Base-by-base conservation (phyloP, 2,797 vertebrate genomes). In the Eulemur mongoz region DNA sequence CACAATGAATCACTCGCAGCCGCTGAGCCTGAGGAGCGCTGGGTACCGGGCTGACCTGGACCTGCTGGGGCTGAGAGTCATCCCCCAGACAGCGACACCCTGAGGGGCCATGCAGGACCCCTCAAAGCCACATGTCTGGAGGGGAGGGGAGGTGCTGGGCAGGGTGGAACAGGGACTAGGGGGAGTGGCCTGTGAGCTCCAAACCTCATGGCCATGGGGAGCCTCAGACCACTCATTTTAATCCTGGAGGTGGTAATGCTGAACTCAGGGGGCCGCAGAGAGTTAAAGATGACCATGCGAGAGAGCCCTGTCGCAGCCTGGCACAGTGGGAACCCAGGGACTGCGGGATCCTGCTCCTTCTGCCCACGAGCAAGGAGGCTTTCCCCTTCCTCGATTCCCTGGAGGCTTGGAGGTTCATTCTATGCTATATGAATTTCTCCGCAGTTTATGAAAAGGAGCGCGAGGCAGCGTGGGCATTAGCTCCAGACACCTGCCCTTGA, bases 21-120 rank as follows among this genome's bases (percentile, higher is more conserved):
- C 0, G 0, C 67, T 5, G n/a, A 20, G 40, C n/a, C 50, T 17
- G 2, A 48, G 52, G 48, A 48, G 9, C 9, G 48, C 48, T 57
- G 83, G n/a, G 22, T 25, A 35, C 23, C 17, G 22, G 59, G 48
- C 90, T 54, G 23, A 5, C 0, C 1, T n/a, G 0, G 0, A 7
- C 0, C 1, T 30, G 1, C 0, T 3, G 10, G 89, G 59, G 45
- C 52, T 61, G 25, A 80, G 57, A 54, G 32, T 7, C 5, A 11
- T 38, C 13, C 30, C 32, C 65, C 7, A 48, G 63, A n/a, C 11
- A 23, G 59, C 2, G 27, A 50, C 32, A 27, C 5, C 59, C 13
- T 25, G 20, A 38, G 40, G 76, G 25, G 57, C 45, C 63, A 14
- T 65, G 67, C 22, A 59, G 79, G 40, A 25, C 52, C 22, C 54